Conservation (phyloP, 2,113 vertebrate species). For the Numenius arquata region DNA sequence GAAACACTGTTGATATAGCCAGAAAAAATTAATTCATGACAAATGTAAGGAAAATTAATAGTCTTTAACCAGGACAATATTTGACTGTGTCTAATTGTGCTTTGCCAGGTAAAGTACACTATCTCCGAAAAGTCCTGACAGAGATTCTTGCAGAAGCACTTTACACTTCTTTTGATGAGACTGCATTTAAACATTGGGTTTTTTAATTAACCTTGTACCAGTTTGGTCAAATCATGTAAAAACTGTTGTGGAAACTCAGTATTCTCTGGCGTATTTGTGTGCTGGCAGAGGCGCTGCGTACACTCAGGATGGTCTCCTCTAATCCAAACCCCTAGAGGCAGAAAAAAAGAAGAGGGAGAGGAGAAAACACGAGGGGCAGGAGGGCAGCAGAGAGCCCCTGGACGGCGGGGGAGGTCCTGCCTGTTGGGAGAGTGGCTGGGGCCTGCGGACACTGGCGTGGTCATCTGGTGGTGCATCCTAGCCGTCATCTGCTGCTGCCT, state of each 20-base stretch:
- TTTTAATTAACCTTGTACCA: constrained; percentile 1
- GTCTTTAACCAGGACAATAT: constrained; percentile 72
- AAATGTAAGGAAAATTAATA: constrained; percentile 73
- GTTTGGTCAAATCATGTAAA: background rate
- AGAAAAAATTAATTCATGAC: constrained; percentile 68
- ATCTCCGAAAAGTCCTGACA: background rate
- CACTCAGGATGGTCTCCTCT: background rate
- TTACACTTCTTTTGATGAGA: constrained; percentile 2
- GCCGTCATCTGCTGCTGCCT: background rate
- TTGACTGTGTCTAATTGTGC: constrained; percentile 74
- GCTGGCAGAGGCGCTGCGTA: background rate
- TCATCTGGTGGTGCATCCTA: fast-evolving
- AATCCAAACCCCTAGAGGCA: background rate
- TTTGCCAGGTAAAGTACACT: constrained; percentile 27
- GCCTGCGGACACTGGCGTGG: background rate
- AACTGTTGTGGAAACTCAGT: background rate
- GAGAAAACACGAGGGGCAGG: background rate
- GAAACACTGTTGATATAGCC: constrained; percentile 66
- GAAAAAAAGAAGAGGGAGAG: background rate
- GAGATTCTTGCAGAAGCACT: background rate
- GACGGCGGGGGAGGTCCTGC: fast-evolving
- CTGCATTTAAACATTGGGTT: background rate
- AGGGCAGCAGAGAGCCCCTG: fast-evolving
- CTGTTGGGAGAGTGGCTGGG: fast-evolving
- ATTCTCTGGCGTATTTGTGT: background rate